Base-by-base conservation (phyloP, 1,140 invertebrate genomes). In the Protaetia brevitarsis region DNA sequence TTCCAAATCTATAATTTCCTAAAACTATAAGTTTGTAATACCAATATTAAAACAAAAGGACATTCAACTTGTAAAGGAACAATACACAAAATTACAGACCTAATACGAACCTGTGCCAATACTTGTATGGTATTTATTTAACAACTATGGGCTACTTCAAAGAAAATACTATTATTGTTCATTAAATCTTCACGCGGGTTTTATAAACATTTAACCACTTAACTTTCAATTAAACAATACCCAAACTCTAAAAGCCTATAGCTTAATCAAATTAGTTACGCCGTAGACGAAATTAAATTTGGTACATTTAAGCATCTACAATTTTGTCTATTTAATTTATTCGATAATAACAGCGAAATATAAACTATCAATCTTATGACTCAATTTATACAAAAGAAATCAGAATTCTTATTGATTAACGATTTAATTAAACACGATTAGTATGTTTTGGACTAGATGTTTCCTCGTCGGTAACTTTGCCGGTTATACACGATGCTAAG, bases 401-500 rank as follows among this genome's bases (percentile, higher is more conserved):
- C 34, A 7, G 21, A 23, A 8, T 3, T 51, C 13, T 23, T 23
- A 23, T 21, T 21, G 7, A 51, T 3, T 21, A 13, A 23, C 13
- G 26, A 23, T 11, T n/a, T 51, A 23, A 23, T 51, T 19, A 51
- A 51, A 51, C 19, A 19, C 41, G 41, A 10, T 51, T 51, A 23
- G 16, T 10, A 51, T 51, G 16, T 8, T 51, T 8, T 23, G 16
- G 41, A 19, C 41, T 51, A 7, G 41, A 51, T 23, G 27, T 2
- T 27, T 16, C 30, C 13, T n/a, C n/a, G 2, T 59, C 23, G 26
- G 26, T 21, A 3, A 62, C 59, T 16, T 62, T 31, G 10, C 59
- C 59, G 10, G 59, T 71, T 30, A 71, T 68, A 34, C 69, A 71
- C 8, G 69, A 64, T 3, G 65, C 63, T 16, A 71, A 58, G n/a